phyloP scores from a whole-genome alignment of 2,113 vertebrate species.

The Felis catus region DNA sequence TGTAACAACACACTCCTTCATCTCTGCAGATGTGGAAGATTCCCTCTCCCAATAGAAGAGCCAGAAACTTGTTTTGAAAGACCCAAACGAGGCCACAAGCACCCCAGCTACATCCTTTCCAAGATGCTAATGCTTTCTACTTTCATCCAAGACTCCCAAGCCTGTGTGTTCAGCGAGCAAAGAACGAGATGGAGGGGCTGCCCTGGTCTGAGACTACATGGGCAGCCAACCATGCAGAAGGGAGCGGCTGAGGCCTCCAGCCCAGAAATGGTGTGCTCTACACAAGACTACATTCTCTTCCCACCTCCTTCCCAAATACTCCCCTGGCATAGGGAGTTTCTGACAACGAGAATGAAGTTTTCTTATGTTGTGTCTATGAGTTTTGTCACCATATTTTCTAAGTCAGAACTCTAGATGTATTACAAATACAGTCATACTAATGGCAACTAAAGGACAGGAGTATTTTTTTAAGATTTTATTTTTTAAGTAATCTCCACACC shows the following conservation, averaged over 20 bases:
- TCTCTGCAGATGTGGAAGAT: background rate
- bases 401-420: slow-evolving; percentile 37
- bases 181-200: background rate
- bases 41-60: background rate
- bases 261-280: background rate
- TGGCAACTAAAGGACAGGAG: background rate
- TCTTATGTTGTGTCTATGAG: background rate
- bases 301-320: background rate
- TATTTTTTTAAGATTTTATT: background rate
- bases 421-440: background rate
- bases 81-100: slow-evolving; percentile 22
- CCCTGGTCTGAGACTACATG: background rate
- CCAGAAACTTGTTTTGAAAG: slow-evolving; percentile 22
- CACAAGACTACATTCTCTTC: background rate
- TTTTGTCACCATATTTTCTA: slow-evolving; percentile 29
- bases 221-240: background rate
- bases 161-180: background rate
- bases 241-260: background rate
- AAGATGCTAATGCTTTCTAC: background rate
- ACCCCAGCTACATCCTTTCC: background rate
- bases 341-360: slow-evolving; percentile 40
- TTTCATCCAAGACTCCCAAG: slow-evolving; percentile 22
- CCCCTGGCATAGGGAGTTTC: background rate
- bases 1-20: slow-evolving; percentile 6
- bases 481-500: too few relatives aligned